Conservation (phyloP, 2,797 vertebrate genomes). For the Sebastolobus alascanus region DNA sequence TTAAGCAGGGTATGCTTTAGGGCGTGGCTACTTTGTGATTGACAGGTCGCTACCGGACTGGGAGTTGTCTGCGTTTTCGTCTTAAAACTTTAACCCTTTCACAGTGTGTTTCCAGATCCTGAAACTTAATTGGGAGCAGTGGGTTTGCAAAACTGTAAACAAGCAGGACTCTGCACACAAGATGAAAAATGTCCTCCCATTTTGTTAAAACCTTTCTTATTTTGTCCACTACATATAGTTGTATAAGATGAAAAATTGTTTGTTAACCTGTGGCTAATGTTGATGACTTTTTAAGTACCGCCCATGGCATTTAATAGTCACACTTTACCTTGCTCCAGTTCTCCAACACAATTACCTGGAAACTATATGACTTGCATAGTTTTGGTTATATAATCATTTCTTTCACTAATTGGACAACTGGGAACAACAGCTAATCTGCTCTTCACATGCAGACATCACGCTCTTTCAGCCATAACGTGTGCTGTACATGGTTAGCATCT, state of each 20-base stretch:
- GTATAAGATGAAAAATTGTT: background rate
- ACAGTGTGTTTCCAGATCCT: background rate
- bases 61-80: too few relatives aligned
- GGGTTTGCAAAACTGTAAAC: background rate
- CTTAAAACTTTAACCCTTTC: too few relatives aligned
- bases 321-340: conserved; percentile 4
- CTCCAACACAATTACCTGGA: conserved; percentile 33
- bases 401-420: conserved; percentile 55
- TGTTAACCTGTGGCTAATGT: background rate
- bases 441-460: conserved; percentile 12
- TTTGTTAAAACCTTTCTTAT: background rate
- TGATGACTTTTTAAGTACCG: background rate
- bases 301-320: background rate
- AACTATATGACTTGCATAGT: conserved; percentile 32
- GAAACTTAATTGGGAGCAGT: background rate
- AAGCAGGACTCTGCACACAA: background rate
- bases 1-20: too few relatives aligned
- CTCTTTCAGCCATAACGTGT: conserved; percentile 1
- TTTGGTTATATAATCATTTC: conserved; percentile 50
- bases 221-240: background rate
- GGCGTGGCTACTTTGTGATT: too few relatives aligned
- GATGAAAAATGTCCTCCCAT: background rate
- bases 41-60: too few relatives aligned
- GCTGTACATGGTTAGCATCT: conserved; percentile 6
- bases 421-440: conserved; percentile 31